Conservation (phyloP, 2,888 invertebrate species). For the Limnephilus auricula region DNA sequence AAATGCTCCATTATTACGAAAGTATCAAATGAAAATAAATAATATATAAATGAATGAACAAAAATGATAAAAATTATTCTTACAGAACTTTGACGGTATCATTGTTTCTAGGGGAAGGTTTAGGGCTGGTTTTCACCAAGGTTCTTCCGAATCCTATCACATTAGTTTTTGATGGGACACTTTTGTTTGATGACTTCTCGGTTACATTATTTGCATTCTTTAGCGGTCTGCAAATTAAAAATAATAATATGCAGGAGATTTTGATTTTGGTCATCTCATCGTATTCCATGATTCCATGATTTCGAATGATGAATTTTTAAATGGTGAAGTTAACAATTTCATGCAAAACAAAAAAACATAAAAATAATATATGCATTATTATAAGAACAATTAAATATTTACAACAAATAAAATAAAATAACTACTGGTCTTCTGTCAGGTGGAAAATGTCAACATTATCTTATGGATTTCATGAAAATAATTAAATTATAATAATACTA, state of each 20-base stretch:
- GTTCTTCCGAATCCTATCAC: constrained; percentile 33
- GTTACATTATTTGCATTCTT: constrained; percentile 15
- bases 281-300: neutral
- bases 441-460: neutral
- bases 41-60: neutral
- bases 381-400: neutral
- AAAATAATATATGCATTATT: neutral
- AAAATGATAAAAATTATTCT: constrained; percentile 19
- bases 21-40: neutral
- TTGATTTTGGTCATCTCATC: neutral
- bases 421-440: neutral
- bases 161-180: constrained; percentile 24
- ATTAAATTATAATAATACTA: neutral
- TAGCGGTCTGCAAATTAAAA: constrained; percentile 35
- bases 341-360: neutral
- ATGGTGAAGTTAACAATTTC: neutral
- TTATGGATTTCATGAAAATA: neutral
- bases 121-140: constrained; percentile 14
- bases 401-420: neutral
- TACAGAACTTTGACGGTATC: constrained; percentile 40
- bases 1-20: neutral
- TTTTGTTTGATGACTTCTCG: constrained; percentile 25
- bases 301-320: neutral
- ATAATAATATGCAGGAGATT: neutral
- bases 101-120: constrained; percentile 44